Evolutionary conservation across 2,888 invertebrate species (phyloP), one percentile per base, ranked within the genome.

Genomic region (Caenorhabditis sinica): DNA sequence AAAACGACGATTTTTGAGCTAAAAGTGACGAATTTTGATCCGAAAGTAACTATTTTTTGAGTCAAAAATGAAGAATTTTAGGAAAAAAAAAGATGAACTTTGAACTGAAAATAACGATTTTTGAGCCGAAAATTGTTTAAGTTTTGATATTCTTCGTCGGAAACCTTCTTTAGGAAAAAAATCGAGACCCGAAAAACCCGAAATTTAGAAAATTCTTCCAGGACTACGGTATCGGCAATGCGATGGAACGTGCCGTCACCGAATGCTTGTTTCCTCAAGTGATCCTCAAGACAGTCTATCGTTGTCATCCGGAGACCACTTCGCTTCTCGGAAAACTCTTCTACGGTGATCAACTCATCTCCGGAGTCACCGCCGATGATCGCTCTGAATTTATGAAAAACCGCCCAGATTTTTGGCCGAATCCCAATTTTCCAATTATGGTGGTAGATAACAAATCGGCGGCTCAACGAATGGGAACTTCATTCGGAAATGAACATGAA

Each of bases 161-260:
- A n/a, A n/a, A 13, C 25, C 25, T 20, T n/a, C n/a, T n/a, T n/a
- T n/a, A n/a, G n/a, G n/a, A n/a, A n/a, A n/a, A n/a, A n/a, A n/a
- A n/a, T n/a, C n/a, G n/a, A n/a, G n/a, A n/a, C n/a, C n/a, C n/a
- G n/a, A n/a, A n/a, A n/a, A n/a, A n/a, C n/a, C n/a, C n/a, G n/a
- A n/a, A 53, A 23, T 3, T 3, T 20, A 23, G 11, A 11, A 13
- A 9, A 8, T n/a, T 3, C 51, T 56, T 56, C 63, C 43, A 63
- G 63, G 61, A 73, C 25, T 73, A 73, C 61, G 73, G 73, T 33
- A 58, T 73, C 61, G 73, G 73, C 49, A 63, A 73, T 15, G 51
- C 73, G 17, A 61, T 73, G 73, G 61, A 73, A 8, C 60, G 61
- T 1, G 73, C 73, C 5, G 61, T 61, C 8, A 23, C 33, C 20